These are phyloP conservation scores for Cotesia glomerata DNA, from an alignment of 1,140 invertebrate species.

Conservation along the genomic window DNA sequence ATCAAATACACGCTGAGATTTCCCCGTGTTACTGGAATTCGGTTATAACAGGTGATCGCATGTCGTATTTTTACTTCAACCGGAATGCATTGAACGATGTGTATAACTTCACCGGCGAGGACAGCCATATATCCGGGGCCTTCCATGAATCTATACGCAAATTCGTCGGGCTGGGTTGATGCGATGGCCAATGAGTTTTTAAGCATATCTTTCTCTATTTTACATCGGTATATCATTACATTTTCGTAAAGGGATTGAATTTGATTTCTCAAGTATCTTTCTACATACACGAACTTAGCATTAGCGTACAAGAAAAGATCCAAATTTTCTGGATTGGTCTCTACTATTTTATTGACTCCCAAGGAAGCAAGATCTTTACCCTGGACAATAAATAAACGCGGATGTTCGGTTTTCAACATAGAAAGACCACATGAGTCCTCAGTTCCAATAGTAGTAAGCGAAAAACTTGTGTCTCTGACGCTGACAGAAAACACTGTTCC, in stretches of 20 bases:
- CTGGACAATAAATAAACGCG: constrained; percentile 37
- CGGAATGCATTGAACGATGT: constrained; percentile 35
- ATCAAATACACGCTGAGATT: constrained; percentile 29
- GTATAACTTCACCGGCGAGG: constrained; percentile 28
- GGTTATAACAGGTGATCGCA: constrained; percentile 30
- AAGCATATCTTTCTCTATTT: constrained; percentile 20
- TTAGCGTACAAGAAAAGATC: constrained; percentile 33
- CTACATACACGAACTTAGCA: constrained; percentile 29
- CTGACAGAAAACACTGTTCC: constrained; percentile 28
- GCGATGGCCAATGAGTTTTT: constrained; percentile 23
- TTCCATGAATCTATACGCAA: constrained; percentile 35
- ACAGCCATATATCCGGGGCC: constrained; percentile 35
- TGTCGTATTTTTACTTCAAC: constrained; percentile 17
- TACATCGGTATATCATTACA: neutral
- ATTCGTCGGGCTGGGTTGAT: constrained; percentile 28
- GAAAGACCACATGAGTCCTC: constrained; percentile 14
- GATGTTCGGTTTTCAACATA: constrained; percentile 35
- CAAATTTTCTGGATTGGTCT: constrained; percentile 14
- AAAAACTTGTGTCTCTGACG: constrained; percentile 24
- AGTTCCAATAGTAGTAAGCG: constrained; percentile 6
- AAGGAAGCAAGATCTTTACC: neutral
- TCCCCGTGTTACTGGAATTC: constrained; percentile 22
- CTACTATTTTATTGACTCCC: constrained; percentile 30
- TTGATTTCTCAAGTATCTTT: constrained; percentile 15
- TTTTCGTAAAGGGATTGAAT: constrained; percentile 17